Evolutionary conservation across 1,140 invertebrate species (phyloP).

Genomic region (Scaptomyza pallida): DNA sequence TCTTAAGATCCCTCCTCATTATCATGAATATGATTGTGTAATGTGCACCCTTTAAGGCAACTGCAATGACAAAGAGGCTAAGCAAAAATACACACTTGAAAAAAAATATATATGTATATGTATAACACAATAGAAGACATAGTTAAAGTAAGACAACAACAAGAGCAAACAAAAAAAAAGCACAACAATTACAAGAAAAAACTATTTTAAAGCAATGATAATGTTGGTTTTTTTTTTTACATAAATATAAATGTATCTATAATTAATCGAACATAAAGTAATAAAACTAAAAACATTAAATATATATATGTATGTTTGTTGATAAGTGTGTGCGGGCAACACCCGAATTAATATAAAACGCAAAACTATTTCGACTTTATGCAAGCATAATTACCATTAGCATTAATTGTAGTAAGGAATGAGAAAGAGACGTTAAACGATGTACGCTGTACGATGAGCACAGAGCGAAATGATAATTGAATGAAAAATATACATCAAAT

Average conservation of each 20-base stretch:
- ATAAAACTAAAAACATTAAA: conserved; percentile 30
- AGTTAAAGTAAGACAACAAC: conserved; percentile 12
- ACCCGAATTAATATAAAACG: conserved; percentile 42
- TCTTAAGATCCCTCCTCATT: conserved; percentile 55
- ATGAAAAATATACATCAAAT: conserved; percentile 61
- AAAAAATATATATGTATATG: neutral
- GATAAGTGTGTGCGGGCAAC: conserved; percentile 25
- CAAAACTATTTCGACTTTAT: conserved; percentile 55
- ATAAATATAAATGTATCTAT: conserved; percentile 17
- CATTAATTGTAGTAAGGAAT: conserved; percentile 44
- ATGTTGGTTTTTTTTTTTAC: conserved; percentile 62
- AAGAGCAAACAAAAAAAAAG: conserved; percentile 8
- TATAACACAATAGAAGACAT: conserved; percentile 7
- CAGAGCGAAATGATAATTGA: conserved; percentile 1
- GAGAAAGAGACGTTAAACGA: conserved; percentile 11
- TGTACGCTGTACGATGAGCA: conserved; percentile 1
- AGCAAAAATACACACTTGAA: conserved; percentile 6
- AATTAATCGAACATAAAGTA: conserved; percentile 40
- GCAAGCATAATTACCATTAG: conserved; percentile 52
- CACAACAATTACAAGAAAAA: conserved; percentile 32
- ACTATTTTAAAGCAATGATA: conserved; percentile 76
- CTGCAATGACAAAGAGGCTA: conserved; percentile 43
- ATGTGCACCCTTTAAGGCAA: conserved; percentile 40
- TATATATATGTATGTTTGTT: conserved; percentile 14
- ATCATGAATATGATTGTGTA: conserved; percentile 24